Base-by-base conservation (phyloP, 2,888 invertebrate species). In the Lordiphosa andalusiaca region DNA sequence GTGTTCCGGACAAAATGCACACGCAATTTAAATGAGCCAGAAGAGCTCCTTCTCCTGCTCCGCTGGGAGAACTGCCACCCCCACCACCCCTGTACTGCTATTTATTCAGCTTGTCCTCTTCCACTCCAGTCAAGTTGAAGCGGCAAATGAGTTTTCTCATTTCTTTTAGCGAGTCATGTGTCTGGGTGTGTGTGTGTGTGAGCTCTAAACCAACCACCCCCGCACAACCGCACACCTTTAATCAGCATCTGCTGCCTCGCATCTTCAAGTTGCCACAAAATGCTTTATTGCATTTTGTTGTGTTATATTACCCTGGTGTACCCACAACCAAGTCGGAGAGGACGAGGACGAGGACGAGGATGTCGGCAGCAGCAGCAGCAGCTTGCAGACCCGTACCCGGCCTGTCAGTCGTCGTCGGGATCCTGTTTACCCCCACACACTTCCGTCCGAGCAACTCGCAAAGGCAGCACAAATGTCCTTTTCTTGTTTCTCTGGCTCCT, bases 201-300 rank as follows among this genome's bases (percentile, higher is more conserved):
- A 23, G 19, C 37, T 42, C 39, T 39, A 37, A 12, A 12, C n/a
- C 30, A 55, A 47, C 39, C 50, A 35, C 23, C 51, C 55, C 39
- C 54, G 52, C 71, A 56, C 33, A 73, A 81, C 75, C 84, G 65
- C 84, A 81, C 75, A 77, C 85, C 84, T 85, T 85, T 82, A 84
- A 84, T 85, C 85, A 82, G 81, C 84, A 84, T 85, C 84, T 84
- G 84, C 81, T 85, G 74, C 71, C 33, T 82, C 73, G 71, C 85
- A 82, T 85, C 85, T 84, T 85, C 81, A 75, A 84, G 80, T 85
- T 85, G 81, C 84, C 85, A 81, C 85, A 84, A 81, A 84, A 84
- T 84, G 84, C 83, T 84, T 84, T 84, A 84, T 84, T 84, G 81
- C 84, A 73, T 81, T 84, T 85, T 84, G 84, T 84, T 84, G 75